Base-by-base conservation (phyloP, 2,797 vertebrate genomes). In the Lycodopsis pacificus region DNA sequence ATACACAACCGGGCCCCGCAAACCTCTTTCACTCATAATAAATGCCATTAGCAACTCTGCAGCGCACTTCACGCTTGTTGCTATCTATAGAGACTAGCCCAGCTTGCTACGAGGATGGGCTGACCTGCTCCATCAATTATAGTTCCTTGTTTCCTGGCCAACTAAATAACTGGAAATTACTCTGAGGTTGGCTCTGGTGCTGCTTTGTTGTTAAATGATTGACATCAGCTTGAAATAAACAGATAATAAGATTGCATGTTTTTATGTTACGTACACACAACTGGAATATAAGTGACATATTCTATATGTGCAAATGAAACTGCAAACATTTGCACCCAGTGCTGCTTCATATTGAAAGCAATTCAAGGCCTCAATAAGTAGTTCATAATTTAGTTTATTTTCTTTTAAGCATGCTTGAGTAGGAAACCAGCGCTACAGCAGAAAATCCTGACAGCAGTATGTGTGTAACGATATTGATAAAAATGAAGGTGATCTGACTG, bases 21-120 rank as follows among this genome's bases (percentile, higher is more conserved):
- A 93, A 90, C 76, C 91, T 95, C 93, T 95, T 96, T 93, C 93
- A 92, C 91, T 95, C 94, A 96, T 96, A 96, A 97, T 95, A 96
- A 97, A 97, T 92, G 94, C 92, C 92, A 96, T 95, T 96, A 96
- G 93, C 93, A 94, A 87, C 92, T 95, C 95, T 90, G 94, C 86
- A 91, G 95, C 93, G 91, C 88, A 82, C 92, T 96, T 95, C 51
- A 48, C 30, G 5, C 67, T 95, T 95, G 94, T 93, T 67, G 27
- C 94, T 95, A 96, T 96, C 95, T 95, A 90, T 94, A 88, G 94
- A 96, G 86, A 90, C 81, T 95, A 96, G 95, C 92, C 94, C 66
- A 77, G 82, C 67, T 76, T 94, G 91, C 88, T 90, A 94, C 94
- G 87, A 93, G 85, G 93, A 96, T 91, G 94, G 95, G 92, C 90